Conservation (phyloP, 2,113 vertebrate genomes). For the Triplophysa tibetana region DNA sequence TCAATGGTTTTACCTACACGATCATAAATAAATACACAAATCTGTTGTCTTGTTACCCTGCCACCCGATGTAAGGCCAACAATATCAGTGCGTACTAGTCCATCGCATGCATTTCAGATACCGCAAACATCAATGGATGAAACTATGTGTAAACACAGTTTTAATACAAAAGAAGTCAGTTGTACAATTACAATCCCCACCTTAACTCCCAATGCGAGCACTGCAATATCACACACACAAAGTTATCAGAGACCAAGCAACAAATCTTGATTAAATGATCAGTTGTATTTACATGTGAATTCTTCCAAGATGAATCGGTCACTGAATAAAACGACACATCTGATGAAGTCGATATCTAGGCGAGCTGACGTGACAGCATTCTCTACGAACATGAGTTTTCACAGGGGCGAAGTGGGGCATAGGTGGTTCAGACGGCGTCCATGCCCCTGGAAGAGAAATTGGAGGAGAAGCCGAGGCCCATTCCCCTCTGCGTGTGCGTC, state of each 20-base stretch:
- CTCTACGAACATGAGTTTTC: constrained; percentile 78
- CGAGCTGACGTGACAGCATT: constrained; percentile 88
- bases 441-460: constrained; percentile 94
- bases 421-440: constrained; percentile 84
- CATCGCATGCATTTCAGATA: neutral
- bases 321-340: constrained; percentile 91
- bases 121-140: neutral
- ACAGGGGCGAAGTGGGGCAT: constrained; percentile 36
- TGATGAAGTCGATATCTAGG: constrained; percentile 95
- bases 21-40: too few relatives aligned
- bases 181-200: constrained; percentile 58
- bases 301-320: constrained; percentile 66
- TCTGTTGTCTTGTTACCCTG: neutral
- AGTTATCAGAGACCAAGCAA: constrained; percentile 66
- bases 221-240: constrained; percentile 51
- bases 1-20: too few relatives aligned
- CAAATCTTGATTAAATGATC: constrained; percentile 84
- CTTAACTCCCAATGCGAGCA: constrained; percentile 54
- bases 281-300: constrained; percentile 86
- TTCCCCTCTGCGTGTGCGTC: constrained; percentile 96
- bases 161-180: constrained; percentile 76
- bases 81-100: neutral
- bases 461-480: constrained; percentile 97
- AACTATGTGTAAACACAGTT: constrained; percentile 65
- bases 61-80: neutral